Evolutionary conservation across 1,140 invertebrate genomes (phyloP).

Genomic region (Hestina assimilis): DNA sequence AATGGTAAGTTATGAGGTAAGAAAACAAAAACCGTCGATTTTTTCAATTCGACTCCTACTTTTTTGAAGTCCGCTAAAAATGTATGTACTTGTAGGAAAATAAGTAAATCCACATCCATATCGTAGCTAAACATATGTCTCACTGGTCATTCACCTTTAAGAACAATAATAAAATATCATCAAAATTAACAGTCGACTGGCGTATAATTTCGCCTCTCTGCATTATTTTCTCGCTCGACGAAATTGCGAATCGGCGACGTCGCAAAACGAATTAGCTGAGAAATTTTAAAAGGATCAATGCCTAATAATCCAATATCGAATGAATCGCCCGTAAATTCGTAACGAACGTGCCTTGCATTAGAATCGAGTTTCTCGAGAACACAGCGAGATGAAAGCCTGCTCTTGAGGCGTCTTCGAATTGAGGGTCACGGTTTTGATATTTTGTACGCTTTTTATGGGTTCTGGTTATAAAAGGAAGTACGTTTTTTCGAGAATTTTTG

Average conservation of each 20-base stretch:
- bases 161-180: constrained; percentile 9
- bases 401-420: constrained; percentile 8
- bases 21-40: no score
- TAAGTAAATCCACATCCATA: not conserved
- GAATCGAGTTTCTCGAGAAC: constrained; percentile 36
- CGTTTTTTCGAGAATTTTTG: no score
- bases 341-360: constrained; percentile 52
- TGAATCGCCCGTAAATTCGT: constrained; percentile 70
- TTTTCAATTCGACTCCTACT: no score
- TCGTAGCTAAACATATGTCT: not conserved
- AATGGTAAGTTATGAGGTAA: no score
- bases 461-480: not conserved
- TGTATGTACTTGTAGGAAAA: not conserved
- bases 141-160: not conserved
- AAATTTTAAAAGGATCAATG: constrained; percentile 72
- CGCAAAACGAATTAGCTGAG: constrained; percentile 42
- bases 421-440: not conserved
- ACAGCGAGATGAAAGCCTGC: constrained; percentile 37
- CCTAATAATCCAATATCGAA: constrained; percentile 73
- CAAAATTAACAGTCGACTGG: constrained; percentile 26
- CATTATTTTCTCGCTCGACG: constrained; percentile 48
- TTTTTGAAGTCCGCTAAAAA: not conserved
- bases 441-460: not conserved
- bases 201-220: constrained; percentile 25
- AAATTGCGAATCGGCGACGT: constrained; percentile 38